These are phyloP conservation scores for Mionectes olivaceus DNA, from an alignment of 2,797 vertebrate genomes.

Conservation along the genomic window DNA sequence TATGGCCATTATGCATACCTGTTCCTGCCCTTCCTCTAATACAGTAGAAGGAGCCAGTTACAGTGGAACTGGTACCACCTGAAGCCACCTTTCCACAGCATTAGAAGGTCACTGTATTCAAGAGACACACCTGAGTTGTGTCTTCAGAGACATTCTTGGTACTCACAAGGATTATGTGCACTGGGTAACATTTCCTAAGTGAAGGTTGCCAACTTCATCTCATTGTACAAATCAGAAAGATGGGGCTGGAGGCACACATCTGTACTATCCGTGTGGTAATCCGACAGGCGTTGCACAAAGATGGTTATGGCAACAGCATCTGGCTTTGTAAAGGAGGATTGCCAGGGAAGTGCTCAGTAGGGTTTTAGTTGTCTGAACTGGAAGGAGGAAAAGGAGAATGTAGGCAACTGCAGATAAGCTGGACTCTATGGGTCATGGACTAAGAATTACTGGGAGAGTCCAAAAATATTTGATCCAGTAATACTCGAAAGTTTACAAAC, in stretches of 20 bases:
- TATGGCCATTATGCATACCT: background rate
- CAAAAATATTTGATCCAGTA: background rate
- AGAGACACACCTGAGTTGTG: background rate
- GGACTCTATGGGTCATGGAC: background rate
- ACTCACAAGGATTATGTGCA: background rate
- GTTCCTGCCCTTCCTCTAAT: background rate
- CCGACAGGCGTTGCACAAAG: background rate
- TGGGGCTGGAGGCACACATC: background rate
- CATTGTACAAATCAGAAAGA: background rate
- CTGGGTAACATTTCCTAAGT: background rate
- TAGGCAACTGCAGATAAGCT: background rate
- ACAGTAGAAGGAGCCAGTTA: background rate
- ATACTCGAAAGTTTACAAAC: background rate
- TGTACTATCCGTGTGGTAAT: background rate
- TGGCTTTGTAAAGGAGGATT: background rate
- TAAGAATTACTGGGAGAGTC: background rate
- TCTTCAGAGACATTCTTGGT: background rate
- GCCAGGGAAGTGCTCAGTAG: background rate
- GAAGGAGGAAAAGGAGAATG: background rate
- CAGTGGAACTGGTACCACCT: background rate
- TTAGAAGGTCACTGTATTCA: background rate
- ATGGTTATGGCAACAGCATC: background rate
- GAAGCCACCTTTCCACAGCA: background rate
- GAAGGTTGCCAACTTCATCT: background rate
- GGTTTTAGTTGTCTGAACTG: background rate